phyloP scores from a whole-genome alignment of 2,113 vertebrate species.

The Bothrops jararaca region DNA sequence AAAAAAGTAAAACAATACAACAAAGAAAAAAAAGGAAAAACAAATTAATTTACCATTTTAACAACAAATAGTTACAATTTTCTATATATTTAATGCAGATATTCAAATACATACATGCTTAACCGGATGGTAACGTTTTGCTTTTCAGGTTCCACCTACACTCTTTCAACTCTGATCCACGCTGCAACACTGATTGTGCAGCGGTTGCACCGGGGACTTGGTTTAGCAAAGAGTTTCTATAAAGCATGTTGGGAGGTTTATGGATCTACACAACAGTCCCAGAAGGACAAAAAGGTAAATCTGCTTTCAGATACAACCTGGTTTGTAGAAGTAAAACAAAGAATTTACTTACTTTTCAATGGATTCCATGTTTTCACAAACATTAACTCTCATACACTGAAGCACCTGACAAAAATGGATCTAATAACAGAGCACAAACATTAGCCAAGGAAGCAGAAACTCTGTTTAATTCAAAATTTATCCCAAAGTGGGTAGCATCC shows the following conservation, averaged over 20 bases:
- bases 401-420: neutral
- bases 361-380: neutral
- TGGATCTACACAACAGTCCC: conserved; percentile 78
- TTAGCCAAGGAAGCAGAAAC: neutral
- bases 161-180: conserved; percentile 82
- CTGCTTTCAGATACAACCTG: neutral
- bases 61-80: neutral
- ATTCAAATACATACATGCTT: neutral
- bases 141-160: conserved; percentile 80
- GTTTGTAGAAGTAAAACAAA: neutral
- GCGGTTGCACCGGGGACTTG: conserved; percentile 85
- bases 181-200: conserved; percentile 79
- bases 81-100: neutral
- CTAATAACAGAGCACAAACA: neutral
- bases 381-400: neutral
- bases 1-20: neutral
- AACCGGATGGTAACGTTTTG: neutral
- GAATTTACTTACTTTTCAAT: neutral
- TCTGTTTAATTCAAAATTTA: neutral
- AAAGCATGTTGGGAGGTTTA: conserved; percentile 86
- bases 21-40: neutral
- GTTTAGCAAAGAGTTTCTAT: conserved; percentile 81
- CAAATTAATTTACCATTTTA: neutral
- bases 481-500: neutral
- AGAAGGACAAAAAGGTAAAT: conserved; percentile 80